Conservation (phyloP, 2,888 invertebrate genomes). For the Tuberolachnus salignus region DNA sequence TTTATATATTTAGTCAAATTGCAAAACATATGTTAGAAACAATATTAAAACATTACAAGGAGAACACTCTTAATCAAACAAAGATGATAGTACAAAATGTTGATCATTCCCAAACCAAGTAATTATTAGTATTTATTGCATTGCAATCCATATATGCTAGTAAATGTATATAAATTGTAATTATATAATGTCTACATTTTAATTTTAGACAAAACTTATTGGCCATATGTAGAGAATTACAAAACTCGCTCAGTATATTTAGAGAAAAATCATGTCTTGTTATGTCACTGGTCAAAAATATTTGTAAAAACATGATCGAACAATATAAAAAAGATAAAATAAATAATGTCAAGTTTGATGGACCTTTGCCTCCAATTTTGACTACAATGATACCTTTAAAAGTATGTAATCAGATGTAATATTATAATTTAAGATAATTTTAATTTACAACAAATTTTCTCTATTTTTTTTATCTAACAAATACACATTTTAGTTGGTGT, state of each 20-base stretch:
- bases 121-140: conserved; percentile 16
- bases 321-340: conserved; percentile 63
- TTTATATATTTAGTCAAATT: conserved; percentile 63
- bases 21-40: conserved; percentile 66
- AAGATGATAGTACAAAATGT: conserved; percentile 58
- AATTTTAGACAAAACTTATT: conserved; percentile 68
- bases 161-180: not conserved
- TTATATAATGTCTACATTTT: conserved; percentile 59
- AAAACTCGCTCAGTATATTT: conserved; percentile 77
- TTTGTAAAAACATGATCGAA: conserved; percentile 69
- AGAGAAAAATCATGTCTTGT: conserved; percentile 81
- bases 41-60: conserved; percentile 65
- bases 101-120: conserved; percentile 49
- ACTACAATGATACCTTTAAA: conserved; percentile 67
- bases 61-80: conserved; percentile 62
- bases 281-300: conserved; percentile 79
- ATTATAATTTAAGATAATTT: not conserved
- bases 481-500: not conserved
- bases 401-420: conserved; percentile 60
- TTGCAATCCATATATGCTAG: not conserved
- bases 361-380: conserved; percentile 64
- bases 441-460: not conserved
- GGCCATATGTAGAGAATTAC: conserved; percentile 77
- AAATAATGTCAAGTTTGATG: conserved; percentile 52
- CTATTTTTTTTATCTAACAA: not conserved